Evolutionary conservation across 1,140 invertebrate species (phyloP).

Genomic region (Lepidurus arcticus): DNA sequence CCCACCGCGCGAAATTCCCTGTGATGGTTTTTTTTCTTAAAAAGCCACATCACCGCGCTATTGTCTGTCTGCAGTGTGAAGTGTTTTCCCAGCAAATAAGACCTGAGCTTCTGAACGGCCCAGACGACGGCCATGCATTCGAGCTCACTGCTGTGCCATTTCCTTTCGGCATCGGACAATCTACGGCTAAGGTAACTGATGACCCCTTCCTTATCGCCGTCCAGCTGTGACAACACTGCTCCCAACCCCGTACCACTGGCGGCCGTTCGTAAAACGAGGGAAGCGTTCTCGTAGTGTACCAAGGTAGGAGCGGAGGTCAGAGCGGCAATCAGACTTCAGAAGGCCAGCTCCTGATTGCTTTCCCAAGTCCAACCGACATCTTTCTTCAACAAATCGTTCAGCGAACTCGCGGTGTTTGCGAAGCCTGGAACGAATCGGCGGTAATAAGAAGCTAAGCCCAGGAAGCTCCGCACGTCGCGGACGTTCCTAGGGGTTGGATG

Average conservation of each 20-base stretch:
- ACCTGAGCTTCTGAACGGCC: too few species aligned
- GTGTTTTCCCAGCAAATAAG: too few species aligned
- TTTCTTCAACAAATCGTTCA: slow-evolving; percentile 39
- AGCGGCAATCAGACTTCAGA: not conserved
- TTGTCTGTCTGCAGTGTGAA: too few species aligned
- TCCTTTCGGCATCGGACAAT: not conserved
- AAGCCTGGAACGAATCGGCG: slow-evolving; percentile 43
- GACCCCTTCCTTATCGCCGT: not conserved
- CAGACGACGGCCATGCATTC: too few species aligned
- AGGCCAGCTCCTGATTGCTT: slow-evolving; percentile 28
- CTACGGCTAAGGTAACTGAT: slow-evolving; percentile 24
- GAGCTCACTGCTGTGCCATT: slow-evolving; percentile 40
- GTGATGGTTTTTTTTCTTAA: too few species aligned
- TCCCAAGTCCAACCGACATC: slow-evolving; percentile 36
- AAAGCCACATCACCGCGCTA: too few species aligned
- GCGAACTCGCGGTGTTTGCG: slow-evolving; percentile 39
- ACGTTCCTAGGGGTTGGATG: slow-evolving; percentile 41
- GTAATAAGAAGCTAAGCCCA: slow-evolving; percentile 47
- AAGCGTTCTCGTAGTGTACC: not conserved
- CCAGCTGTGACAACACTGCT: slow-evolving; percentile 22
- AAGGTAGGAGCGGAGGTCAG: slow-evolving; percentile 22
- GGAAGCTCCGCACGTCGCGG: slow-evolving; percentile 41
- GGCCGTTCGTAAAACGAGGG: slow-evolving; percentile 25
- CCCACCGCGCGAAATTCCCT: slow-evolving; percentile 40
- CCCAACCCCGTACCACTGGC: slow-evolving; percentile 28